A percentile compares a stretch with the other conserved stretches of the same genome.
Conservation (phyloP, 30 jellyfish, hydroid and myxozoan species). For the Aurelia aurita region DNA sequence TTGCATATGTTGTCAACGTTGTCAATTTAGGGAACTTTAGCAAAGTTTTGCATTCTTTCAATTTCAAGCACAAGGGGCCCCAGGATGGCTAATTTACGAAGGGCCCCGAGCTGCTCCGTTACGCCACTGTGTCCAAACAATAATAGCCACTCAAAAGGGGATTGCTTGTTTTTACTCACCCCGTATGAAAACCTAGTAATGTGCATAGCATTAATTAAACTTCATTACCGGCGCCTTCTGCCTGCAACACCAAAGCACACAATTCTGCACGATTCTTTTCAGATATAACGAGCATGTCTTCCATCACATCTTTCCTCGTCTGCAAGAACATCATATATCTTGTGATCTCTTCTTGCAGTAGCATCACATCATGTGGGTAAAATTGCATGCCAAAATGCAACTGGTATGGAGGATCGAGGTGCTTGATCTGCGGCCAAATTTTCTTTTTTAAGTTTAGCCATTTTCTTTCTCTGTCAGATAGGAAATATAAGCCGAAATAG, state of each 20-base stretch:
- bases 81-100: too few relatives aligned
- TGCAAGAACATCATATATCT: constrained; percentile 85
- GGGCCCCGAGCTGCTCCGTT: too few relatives aligned
- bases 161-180: too few relatives aligned
- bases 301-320: constrained; percentile 78
- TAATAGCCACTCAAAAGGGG: too few relatives aligned
- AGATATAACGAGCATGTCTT: constrained; percentile 69
- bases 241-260: constrained; percentile 85
- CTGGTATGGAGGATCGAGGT: constrained; percentile 88
- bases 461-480: constrained; percentile 66
- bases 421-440: constrained; percentile 92
- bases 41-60: too few relatives aligned
- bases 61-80: too few relatives aligned
- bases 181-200: too few relatives aligned
- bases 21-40: too few relatives aligned
- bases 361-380: constrained; percentile 80
- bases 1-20: too few relatives aligned
- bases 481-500: constrained; percentile 83
- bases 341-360: constrained; percentile 90
- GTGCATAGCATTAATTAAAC: too few relatives aligned
- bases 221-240: constrained; percentile 88
- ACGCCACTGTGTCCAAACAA: too few relatives aligned
- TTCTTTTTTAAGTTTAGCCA: constrained; percentile 78
- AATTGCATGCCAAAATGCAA: constrained; percentile 88
- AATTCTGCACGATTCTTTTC: constrained; percentile 83